phyloP scores from a whole-genome alignment of 2,113 vertebrate genomes.

The Mesocricetus auratus region DNA sequence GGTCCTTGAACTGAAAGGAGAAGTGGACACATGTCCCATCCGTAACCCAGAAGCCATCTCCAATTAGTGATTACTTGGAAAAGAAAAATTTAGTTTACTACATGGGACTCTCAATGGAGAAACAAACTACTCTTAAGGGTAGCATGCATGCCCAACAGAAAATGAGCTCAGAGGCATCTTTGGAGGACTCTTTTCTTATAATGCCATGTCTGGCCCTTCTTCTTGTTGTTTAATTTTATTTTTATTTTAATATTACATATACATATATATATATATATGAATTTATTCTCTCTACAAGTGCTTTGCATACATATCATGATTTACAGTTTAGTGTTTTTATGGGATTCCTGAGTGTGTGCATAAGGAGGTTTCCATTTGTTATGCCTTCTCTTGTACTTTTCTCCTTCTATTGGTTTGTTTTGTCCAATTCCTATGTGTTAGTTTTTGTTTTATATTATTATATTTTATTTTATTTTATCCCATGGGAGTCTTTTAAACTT shows the following conservation, averaged over 20 bases:
- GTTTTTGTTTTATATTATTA: neutral
- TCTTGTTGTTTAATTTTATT: neutral
- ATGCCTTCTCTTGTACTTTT: neutral
- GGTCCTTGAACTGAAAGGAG: neutral
- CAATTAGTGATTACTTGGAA: neutral
- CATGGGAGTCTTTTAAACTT: neutral
- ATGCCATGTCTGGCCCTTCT: neutral
- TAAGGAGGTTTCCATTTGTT: neutral
- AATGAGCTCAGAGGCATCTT: neutral
- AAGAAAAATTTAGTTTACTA: neutral
- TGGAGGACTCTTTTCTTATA: neutral
- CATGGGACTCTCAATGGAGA: neutral
- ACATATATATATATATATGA: neutral
- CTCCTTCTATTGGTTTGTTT: neutral
- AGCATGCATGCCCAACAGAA: neutral
- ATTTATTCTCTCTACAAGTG: neutral
- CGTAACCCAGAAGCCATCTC: neutral
- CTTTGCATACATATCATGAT: neutral
- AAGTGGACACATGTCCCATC: neutral
- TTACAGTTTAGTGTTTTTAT: neutral
- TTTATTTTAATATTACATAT: neutral
- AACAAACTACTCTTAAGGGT: too few relatives aligned
- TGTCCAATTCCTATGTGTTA: neutral
- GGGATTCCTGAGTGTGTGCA: neutral
- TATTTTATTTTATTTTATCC: neutral